Evolutionary conservation across 2,113 vertebrate species (phyloP).

Genomic region (Psammodynastes pulverulentus): DNA sequence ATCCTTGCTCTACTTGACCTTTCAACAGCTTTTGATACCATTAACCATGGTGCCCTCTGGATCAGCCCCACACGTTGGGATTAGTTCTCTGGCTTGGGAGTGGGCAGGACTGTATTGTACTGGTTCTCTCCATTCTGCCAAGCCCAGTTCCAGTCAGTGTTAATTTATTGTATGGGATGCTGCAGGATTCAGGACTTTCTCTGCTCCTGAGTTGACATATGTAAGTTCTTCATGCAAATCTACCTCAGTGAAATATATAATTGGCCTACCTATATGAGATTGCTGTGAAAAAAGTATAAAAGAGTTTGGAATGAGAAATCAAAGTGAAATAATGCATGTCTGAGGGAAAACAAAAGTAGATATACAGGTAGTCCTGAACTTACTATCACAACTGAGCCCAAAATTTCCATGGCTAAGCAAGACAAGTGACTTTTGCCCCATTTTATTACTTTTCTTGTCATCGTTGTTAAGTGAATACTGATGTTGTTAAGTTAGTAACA

Average conservation of each 20-base stretch:
- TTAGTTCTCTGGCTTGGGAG: background rate
- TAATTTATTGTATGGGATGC: background rate
- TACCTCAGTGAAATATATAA: background rate
- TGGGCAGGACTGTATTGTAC: background rate
- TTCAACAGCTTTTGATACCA: background rate
- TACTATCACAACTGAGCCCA: background rate
- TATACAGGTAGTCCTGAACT: background rate
- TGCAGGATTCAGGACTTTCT: background rate
- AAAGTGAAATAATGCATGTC: background rate
- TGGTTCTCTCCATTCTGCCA: background rate
- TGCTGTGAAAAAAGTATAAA: background rate
- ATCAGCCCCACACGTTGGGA: background rate
- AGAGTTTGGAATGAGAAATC: background rate
- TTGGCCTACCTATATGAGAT: constrained; percentile 26
- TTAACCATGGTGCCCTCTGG: background rate
- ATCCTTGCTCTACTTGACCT: background rate
- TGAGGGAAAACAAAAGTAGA: constrained; percentile 9
- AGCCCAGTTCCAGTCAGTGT: background rate
- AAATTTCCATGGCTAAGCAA: background rate
- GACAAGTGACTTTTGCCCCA: background rate
- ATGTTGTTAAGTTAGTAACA: background rate
- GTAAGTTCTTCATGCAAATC: background rate
- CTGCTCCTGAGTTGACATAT: too few species aligned
- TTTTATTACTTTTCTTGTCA: background rate
- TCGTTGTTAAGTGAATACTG: background rate